phyloP scores from a whole-genome alignment of 2,797 vertebrate genomes.

The Muraenolepis orangiensis region DNA sequence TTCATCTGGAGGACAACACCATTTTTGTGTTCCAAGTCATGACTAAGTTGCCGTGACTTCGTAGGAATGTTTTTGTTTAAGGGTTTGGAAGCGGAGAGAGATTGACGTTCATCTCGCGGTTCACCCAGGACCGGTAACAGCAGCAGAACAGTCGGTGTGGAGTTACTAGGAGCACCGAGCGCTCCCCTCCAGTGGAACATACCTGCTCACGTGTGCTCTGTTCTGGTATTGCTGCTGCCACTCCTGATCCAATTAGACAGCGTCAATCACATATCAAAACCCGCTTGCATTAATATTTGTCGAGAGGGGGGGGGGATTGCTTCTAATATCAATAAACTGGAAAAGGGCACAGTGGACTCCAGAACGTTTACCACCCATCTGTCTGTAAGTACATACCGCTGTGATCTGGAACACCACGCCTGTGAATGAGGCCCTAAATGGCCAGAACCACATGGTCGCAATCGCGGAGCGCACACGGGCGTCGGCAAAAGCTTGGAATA shows the following conservation, averaged over 20 bases:
- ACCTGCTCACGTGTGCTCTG: constrained; percentile 59
- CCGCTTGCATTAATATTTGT: constrained; percentile 66
- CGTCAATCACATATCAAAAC: constrained; percentile 70
- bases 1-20: not conserved
- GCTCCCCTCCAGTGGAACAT: constrained; percentile 43
- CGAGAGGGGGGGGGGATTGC: constrained; percentile 39
- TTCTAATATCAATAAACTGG: constrained; percentile 66
- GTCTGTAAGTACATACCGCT: constrained; percentile 43
- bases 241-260: constrained; percentile 68
- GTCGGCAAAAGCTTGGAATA: constrained; percentile 35
- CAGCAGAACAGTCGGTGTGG: constrained; percentile 39
- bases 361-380: constrained; percentile 68
- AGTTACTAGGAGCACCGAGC: constrained; percentile 42
- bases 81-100: constrained; percentile 22
- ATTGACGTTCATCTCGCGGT: constrained; percentile 43
- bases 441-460: not conserved
- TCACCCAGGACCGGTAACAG: constrained; percentile 48
- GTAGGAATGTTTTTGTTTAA: constrained; percentile 45
- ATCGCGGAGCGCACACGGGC: not conserved
- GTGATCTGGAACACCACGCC: constrained; percentile 40
- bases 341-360: constrained; percentile 44
- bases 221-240: constrained; percentile 48
- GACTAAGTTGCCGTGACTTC: constrained; percentile 20
- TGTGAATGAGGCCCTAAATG: constrained; percentile 29
- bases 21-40: not conserved